A percentile compares a stretch with the other conserved stretches of the same genome.
These are phyloP conservation scores for Rhagonycha lutea DNA, from an alignment of 2,888 invertebrate genomes.

Conservation along the genomic window DNA sequence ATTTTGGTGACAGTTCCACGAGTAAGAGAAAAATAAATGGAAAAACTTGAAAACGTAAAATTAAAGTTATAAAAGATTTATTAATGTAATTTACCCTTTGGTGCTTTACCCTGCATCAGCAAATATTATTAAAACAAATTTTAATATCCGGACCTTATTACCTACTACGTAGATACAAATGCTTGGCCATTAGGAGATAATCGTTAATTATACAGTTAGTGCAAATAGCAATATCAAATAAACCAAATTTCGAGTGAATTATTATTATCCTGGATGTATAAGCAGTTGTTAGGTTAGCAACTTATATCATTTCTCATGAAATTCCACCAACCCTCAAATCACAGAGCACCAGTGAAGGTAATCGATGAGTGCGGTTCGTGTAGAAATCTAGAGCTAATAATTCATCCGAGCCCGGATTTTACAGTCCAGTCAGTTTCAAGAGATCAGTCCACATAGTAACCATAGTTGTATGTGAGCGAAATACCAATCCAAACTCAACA, in stretches of 20 bases:
- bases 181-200: background rate
- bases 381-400: constrained; percentile 28
- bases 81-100: background rate
- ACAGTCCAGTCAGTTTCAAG: constrained; percentile 24
- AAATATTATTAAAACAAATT: background rate
- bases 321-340: constrained; percentile 24
- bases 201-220: background rate
- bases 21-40: background rate
- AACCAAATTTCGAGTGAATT: background rate
- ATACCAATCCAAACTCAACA: background rate
- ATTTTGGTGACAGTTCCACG: background rate
- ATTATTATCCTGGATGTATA: background rate
- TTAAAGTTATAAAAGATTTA: background rate
- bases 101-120: background rate
- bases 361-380: constrained; percentile 29
- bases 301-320: constrained; percentile 1
- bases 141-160: background rate
- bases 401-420: constrained; percentile 27
- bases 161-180: background rate
- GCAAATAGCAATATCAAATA: background rate
- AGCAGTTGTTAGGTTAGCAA: background rate
- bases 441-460: constrained; percentile 2
- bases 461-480: background rate
- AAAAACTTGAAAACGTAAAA: background rate
- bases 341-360: constrained; percentile 21